phyloP scores from a whole-genome alignment of 2,797 vertebrate genomes.

The Tokudaia tokunoshimensis region DNA sequence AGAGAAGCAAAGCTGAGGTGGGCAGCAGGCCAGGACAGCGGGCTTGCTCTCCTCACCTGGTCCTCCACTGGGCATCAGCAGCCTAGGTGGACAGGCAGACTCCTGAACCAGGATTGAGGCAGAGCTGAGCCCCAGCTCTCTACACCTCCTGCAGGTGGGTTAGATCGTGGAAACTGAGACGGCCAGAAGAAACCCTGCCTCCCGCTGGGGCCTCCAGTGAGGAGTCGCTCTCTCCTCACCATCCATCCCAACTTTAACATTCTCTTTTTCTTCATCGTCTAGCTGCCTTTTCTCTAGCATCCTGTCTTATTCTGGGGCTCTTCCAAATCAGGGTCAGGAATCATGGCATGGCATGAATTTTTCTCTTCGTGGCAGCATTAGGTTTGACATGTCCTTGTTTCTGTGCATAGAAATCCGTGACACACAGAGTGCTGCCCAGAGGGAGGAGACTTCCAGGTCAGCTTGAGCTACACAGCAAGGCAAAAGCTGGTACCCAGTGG shows the following conservation, averaged over 20 bases:
- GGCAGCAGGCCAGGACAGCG: neutral
- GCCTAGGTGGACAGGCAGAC: neutral
- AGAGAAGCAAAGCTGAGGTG: neutral
- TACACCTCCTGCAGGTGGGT: neutral
- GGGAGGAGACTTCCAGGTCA: neutral
- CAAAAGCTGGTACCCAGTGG: neutral
- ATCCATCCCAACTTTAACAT: neutral
- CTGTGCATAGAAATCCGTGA: rapidly evolving
- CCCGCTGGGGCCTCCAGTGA: neutral
- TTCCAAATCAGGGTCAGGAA: neutral
- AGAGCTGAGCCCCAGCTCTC: neutral
- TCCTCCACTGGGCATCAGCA: too few species aligned
- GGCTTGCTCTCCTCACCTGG: neutral
- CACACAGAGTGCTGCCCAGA: neutral
- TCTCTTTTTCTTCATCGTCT: neutral
- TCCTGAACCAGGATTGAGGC: neutral
- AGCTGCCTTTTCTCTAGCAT: neutral
- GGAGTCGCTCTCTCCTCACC: neutral
- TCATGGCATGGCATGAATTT: neutral
- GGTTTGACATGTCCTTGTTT: neutral
- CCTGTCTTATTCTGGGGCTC: neutral
- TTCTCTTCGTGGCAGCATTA: neutral
- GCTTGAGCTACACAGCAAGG: neutral
- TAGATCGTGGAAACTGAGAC: rapidly evolving
- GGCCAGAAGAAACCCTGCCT: neutral